Conservation (phyloP, 2,113 vertebrate species). For the Variabilichromis moorii region DNA sequence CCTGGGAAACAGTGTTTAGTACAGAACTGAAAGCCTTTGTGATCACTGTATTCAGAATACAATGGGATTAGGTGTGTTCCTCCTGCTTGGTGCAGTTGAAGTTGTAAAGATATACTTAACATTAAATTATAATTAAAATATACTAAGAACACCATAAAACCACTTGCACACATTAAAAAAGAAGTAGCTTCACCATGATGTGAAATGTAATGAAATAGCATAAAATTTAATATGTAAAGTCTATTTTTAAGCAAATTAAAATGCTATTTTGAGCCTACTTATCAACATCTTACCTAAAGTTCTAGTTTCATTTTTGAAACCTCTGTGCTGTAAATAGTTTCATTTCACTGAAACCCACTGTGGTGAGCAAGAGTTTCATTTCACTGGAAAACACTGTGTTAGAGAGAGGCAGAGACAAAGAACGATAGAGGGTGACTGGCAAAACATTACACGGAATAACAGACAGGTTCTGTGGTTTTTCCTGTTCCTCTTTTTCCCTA, state of each 20-base stretch:
- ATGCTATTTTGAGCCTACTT: neutral
- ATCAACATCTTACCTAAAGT: neutral
- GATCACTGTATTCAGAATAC: neutral
- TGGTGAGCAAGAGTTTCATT: neutral
- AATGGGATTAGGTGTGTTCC: neutral
- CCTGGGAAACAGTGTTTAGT: neutral
- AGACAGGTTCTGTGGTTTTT: neutral
- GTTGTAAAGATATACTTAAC: neutral
- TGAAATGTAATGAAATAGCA: neutral
- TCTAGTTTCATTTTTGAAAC: neutral
- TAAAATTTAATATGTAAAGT: neutral
- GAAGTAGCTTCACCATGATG: neutral
- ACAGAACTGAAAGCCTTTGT: neutral
- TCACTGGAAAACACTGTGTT: neutral
- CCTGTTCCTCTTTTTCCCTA: neutral
- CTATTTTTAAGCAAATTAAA: neutral
- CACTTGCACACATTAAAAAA: neutral
- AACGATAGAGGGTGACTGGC: neutral
- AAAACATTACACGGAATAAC: neutral
- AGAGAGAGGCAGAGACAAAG: fast-evolving
- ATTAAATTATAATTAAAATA: neutral
- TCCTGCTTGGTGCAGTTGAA: neutral
- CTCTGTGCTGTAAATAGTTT: neutral
- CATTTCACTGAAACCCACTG: neutral
- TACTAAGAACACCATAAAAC: neutral